phyloP scores from a whole-genome alignment of 2,113 vertebrate genomes.

The Phalacrocorax carbo region DNA sequence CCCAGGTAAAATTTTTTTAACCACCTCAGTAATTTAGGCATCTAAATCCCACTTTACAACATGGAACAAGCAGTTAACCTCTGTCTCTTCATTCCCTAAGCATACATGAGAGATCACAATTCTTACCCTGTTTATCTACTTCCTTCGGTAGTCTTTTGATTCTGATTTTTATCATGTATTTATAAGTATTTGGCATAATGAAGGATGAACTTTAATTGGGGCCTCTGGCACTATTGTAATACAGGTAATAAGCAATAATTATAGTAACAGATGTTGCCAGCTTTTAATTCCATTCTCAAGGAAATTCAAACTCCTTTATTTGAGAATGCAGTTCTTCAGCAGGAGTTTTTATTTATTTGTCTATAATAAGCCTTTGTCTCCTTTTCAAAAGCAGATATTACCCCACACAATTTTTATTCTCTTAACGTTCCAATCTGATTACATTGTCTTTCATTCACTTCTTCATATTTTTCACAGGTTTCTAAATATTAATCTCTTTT shows the following conservation, averaged over 20 bases:
- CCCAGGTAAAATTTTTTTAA: neutral
- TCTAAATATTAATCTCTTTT: neutral
- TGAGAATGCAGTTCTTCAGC: neutral
- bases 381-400: neutral
- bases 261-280: neutral
- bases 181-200: neutral
- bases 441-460: neutral
- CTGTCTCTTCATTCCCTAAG: neutral
- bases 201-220: neutral
- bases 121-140: neutral
- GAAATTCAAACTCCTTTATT: neutral
- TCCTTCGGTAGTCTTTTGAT: neutral
- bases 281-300: neutral
- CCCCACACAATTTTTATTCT: neutral
- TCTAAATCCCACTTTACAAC: neutral
- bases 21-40: neutral
- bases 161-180: neutral
- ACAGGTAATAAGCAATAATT: slow-evolving; percentile 9
- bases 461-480: neutral
- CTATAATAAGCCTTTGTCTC: neutral
- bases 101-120: neutral
- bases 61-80: neutral
- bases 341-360: neutral
- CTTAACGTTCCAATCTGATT: neutral
- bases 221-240: neutral